Evolutionary conservation across 2,888 invertebrate genomes (phyloP).

Genomic region (Drosophila nigricruria): DNA sequence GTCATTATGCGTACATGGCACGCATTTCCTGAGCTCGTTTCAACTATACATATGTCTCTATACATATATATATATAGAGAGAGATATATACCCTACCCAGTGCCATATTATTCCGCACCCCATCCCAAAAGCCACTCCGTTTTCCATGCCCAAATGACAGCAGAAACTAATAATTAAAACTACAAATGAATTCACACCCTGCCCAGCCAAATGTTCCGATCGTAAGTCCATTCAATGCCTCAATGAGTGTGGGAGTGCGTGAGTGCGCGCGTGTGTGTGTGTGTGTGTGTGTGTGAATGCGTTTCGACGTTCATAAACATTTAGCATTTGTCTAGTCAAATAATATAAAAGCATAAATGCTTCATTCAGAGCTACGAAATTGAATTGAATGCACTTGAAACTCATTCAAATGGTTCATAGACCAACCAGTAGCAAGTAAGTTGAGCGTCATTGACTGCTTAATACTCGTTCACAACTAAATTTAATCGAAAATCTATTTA

Average conservation of each 20-base stretch:
- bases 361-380: conserved; percentile 2
- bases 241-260: conserved; percentile 12
- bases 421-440: neutral
- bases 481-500: too few relatives aligned
- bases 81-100: neutral
- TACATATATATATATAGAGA: neutral
- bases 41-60: conserved; percentile 2
- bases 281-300: conserved; percentile 9
- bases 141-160: conserved; percentile 14
- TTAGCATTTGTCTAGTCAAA: conserved; percentile 8
- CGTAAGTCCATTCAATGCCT: conserved; percentile 20
- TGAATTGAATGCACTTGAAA: conserved; percentile 31
- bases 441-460: neutral
- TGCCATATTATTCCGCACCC: conserved; percentile 7
- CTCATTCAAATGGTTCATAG: conserved; percentile 6
- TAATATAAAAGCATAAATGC: conserved; percentile 11
- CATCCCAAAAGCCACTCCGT: conserved; percentile 9
- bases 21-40: conserved; percentile 49
- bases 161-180: conserved; percentile 73
- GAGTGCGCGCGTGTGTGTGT: neutral
- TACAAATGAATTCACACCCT: conserved; percentile 77
- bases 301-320: conserved; percentile 18
- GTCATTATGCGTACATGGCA: conserved; percentile 50
- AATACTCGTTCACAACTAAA: neutral
- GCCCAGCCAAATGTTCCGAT: conserved; percentile 41